Evolutionary conservation across 2,113 vertebrate species (phyloP).

Genomic region (Larimichthys crocea): DNA sequence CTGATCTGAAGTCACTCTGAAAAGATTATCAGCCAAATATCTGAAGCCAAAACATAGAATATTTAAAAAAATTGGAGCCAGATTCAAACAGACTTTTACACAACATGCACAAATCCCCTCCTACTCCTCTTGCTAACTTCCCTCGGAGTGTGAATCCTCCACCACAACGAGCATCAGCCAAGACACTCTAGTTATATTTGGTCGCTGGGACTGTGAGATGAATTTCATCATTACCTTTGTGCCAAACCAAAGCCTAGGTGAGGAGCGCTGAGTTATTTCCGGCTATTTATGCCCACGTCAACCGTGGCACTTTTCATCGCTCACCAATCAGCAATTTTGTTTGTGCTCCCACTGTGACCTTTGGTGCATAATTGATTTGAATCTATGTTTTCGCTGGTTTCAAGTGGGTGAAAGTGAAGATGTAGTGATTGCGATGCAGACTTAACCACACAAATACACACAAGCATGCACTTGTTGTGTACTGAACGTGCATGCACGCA

Average conservation of each 20-base stretch:
- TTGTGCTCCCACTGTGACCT: slow-evolving; percentile 64
- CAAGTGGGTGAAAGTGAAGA: slow-evolving; percentile 32
- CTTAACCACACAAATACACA: not conserved
- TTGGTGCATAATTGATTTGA: slow-evolving; percentile 53
- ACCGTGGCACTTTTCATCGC: slow-evolving; percentile 36
- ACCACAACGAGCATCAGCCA: slow-evolving; percentile 49
- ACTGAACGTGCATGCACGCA: not conserved
- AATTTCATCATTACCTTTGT: slow-evolving; percentile 37
- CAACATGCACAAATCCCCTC: slow-evolving; percentile 57
- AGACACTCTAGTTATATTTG: slow-evolving; percentile 52
- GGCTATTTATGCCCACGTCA: slow-evolving; percentile 17
- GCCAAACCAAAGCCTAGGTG: slow-evolving; percentile 21
- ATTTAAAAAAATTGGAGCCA: slow-evolving; percentile 23
- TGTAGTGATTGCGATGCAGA: slow-evolving; percentile 19
- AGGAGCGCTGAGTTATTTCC: slow-evolving; percentile 22
- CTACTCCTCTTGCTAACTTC: slow-evolving; percentile 45
- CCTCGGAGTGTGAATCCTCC: slow-evolving; percentile 54
- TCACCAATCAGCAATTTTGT: slow-evolving; percentile 61
- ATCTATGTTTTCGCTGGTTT: slow-evolving; percentile 6
- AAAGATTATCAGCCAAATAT: slow-evolving; percentile 20
- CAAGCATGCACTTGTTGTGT: not conserved
- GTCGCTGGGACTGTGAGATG: slow-evolving; percentile 21
- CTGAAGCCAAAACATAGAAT: slow-evolving; percentile 22
- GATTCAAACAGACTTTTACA: slow-evolving; percentile 51
- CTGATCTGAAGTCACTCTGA: slow-evolving; percentile 6